phyloP scores from a whole-genome alignment of 2,113 vertebrate genomes.

The Mesoclemmys tuberculata region DNA sequence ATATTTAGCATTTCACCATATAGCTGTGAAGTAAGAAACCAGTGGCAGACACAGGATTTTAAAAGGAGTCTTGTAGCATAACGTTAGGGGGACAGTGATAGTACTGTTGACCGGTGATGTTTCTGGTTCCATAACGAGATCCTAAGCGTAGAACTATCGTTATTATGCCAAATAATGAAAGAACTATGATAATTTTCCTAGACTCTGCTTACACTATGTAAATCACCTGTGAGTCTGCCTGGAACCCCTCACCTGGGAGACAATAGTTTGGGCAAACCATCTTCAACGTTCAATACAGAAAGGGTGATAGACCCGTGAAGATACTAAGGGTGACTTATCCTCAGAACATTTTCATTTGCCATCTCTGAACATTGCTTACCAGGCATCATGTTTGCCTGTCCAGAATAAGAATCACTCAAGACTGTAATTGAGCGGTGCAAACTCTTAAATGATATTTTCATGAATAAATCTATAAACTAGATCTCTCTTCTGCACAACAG shows the following conservation, averaged over 20 bases:
- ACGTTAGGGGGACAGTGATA: not conserved
- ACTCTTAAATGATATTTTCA: not conserved
- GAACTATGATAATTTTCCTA: not conserved
- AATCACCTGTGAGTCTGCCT: not conserved
- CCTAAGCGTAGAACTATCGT: not conserved
- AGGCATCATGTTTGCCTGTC: not conserved
- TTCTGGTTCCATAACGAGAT: not conserved
- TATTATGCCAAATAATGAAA: constrained; percentile 6
- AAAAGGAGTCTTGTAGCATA: not conserved
- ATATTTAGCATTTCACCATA: not conserved
- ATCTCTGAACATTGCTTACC: not conserved
- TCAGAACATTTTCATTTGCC: not conserved
- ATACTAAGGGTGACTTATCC: not conserved
- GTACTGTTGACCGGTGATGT: not conserved
- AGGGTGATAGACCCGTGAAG: not conserved
- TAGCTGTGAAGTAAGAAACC: not conserved
- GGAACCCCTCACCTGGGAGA: not conserved
- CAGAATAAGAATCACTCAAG: not conserved
- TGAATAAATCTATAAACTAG: not conserved
- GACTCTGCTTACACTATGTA: not conserved
- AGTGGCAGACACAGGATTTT: not conserved
- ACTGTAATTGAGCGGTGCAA: not conserved
- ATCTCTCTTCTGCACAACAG: not conserved
- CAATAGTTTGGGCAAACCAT: not conserved
- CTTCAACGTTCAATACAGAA: not conserved